Percentiles rank a stretch among this genome's conserved stretches.
phyloP scores from a whole-genome alignment of 1,140 invertebrate species.

The Drosophila ercepeae region DNA sequence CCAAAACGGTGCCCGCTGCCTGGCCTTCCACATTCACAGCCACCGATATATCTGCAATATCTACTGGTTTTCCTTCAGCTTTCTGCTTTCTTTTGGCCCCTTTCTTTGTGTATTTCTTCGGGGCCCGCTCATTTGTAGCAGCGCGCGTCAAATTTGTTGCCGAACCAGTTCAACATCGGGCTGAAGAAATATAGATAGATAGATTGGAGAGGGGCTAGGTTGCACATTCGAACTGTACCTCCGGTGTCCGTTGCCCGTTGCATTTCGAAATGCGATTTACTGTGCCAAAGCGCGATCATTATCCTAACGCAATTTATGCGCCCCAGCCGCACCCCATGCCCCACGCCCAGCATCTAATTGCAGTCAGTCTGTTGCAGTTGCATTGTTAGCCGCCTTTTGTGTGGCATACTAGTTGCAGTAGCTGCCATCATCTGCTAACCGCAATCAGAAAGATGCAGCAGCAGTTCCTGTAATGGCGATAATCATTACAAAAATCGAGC shows the following conservation, averaged over 20 bases:
- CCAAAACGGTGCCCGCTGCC: slow-evolving; percentile 62
- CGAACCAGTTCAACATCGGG: slow-evolving; percentile 66
- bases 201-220: slow-evolving; percentile 14
- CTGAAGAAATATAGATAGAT: slow-evolving; percentile 2
- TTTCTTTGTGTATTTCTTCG: slow-evolving; percentile 23
- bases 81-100: slow-evolving; percentile 47
- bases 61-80: slow-evolving; percentile 73
- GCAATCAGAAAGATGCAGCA: slow-evolving; percentile 47
- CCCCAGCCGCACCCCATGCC: slow-evolving; percentile 65
- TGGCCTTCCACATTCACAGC: slow-evolving; percentile 46
- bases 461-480: slow-evolving; percentile 66
- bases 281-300: slow-evolving; percentile 82
- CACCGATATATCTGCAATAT: slow-evolving; percentile 2
- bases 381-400: slow-evolving; percentile 51
- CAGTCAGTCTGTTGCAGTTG: slow-evolving; percentile 52
- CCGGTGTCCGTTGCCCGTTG: slow-evolving; percentile 73
- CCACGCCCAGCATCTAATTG: slow-evolving; percentile 76
- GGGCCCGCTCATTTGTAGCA: slow-evolving; percentile 69
- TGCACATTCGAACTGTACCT: slow-evolving; percentile 73
- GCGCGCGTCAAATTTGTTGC: slow-evolving; percentile 77
- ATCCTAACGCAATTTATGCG: slow-evolving; percentile 83
- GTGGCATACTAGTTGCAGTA: slow-evolving; percentile 21
- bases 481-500: slow-evolving; percentile 71
- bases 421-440: slow-evolving; percentile 36
- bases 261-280: slow-evolving; percentile 76